Percentiles rank a stretch among this genome's conserved stretches.
Conservation (phyloP, 2,797 vertebrate species). For the Malurus splendens region DNA sequence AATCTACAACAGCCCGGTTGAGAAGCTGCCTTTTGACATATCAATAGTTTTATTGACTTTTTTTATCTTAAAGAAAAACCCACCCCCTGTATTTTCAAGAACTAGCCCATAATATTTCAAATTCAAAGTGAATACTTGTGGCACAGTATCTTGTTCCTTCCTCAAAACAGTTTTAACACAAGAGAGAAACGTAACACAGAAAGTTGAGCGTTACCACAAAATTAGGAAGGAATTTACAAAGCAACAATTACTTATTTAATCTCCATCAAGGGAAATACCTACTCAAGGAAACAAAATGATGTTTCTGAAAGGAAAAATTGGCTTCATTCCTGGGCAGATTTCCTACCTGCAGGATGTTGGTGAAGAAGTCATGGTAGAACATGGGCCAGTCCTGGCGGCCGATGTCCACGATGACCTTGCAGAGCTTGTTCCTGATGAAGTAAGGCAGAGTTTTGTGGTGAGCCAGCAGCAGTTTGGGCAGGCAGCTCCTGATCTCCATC, state of each 20-base stretch:
- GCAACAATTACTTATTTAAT: background rate
- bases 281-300: background rate
- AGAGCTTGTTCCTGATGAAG: slow-evolving; percentile 97
- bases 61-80: background rate
- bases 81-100: background rate
- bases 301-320: background rate
- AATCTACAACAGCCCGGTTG: background rate
- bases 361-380: slow-evolving; percentile 99
- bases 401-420: slow-evolving; percentile 98
- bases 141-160: background rate
- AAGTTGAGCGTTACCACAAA: background rate
- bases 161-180: background rate
- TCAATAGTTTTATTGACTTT: background rate
- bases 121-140: background rate
- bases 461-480: slow-evolving; percentile 92
- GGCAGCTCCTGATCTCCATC: slow-evolving; percentile 94
- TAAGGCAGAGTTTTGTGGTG: slow-evolving; percentile 94
- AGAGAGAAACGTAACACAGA: fast-evolving
- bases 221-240: background rate
- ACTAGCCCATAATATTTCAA: background rate
- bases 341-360: slow-evolving; percentile 92
- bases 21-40: background rate
- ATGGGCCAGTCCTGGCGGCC: slow-evolving; percentile 98
- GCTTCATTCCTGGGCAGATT: background rate
- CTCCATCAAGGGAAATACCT: background rate